Evolutionary conservation across 2,113 vertebrate genomes (phyloP).

Genomic region (Pica pica): DNA sequence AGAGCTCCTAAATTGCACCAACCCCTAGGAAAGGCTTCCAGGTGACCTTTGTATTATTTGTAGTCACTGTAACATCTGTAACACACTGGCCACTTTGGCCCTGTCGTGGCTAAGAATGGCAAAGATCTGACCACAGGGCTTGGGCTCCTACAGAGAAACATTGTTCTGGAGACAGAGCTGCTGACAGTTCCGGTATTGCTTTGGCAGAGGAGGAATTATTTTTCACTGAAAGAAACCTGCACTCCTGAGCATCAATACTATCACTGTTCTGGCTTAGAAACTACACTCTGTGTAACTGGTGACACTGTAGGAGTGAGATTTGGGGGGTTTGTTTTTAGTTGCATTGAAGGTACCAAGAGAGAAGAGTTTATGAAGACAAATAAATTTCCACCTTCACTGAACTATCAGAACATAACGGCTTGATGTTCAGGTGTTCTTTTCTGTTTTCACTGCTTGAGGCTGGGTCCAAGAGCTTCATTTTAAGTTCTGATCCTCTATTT

Average conservation of each 20-base stretch:
- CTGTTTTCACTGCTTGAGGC: background rate
- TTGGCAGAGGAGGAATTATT: background rate
- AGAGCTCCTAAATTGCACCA: background rate
- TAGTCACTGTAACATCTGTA: background rate
- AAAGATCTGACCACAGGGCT: background rate
- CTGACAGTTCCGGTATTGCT: background rate
- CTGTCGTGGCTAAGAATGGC: background rate
- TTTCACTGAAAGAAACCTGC: background rate
- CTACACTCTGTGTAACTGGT: background rate
- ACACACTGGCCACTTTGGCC: background rate
- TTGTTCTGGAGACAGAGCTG: background rate
- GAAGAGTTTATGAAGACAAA: background rate
- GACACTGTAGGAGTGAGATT: background rate
- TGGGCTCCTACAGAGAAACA: background rate
- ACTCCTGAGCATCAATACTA: fast-evolving
- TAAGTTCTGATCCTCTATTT: background rate
- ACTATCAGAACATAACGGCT: background rate
- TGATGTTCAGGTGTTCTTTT: background rate
- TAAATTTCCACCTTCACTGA: background rate
- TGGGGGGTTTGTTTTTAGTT: background rate
- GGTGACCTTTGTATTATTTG: background rate
- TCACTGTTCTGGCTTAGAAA: background rate
- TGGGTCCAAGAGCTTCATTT: background rate
- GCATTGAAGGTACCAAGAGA: background rate
- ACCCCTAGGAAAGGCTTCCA: background rate